phyloP scores from a whole-genome alignment of 2,113 vertebrate genomes.

The Meleagris gallopavo region DNA sequence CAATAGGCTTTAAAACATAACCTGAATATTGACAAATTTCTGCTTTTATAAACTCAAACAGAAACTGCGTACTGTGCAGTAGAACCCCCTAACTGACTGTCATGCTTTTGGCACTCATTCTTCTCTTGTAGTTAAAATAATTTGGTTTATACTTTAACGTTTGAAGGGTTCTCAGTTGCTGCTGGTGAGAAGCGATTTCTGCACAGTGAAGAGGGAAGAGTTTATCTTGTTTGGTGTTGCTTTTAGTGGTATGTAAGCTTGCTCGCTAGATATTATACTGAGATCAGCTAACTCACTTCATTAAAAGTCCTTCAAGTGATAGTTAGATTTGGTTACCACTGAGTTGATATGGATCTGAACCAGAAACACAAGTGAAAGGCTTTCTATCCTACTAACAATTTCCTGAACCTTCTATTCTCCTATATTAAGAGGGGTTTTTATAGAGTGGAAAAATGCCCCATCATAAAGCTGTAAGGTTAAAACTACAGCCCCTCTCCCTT shows the following conservation, averaged over 20 bases:
- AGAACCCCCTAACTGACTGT: background rate
- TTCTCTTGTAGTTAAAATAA: background rate
- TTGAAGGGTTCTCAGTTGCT: background rate
- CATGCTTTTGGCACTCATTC: background rate
- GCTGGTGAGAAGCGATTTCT: conserved; percentile 3
- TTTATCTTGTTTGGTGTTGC: background rate
- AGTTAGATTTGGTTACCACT: conserved; percentile 38
- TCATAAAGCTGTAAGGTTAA: conserved; percentile 67
- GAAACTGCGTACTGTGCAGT: background rate
- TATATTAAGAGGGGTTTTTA: conserved; percentile 57
- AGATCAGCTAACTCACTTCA: conserved; percentile 30
- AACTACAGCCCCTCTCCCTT: conserved; percentile 51
- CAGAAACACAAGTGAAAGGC: conserved; percentile 56
- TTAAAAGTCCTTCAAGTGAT: conserved; percentile 32
- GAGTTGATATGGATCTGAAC: conserved; percentile 48
- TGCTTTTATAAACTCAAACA: background rate
- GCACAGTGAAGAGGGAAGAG: background rate
- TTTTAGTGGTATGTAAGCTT: background rate
- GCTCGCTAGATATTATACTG: background rate
- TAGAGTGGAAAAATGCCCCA: conserved; percentile 61
- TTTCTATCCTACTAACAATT: conserved; percentile 60
- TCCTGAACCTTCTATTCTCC: conserved; percentile 59
- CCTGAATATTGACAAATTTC: background rate
- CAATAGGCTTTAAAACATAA: background rate
- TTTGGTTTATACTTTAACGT: background rate